Percentiles rank a stretch among this genome's conserved stretches.
These are phyloP conservation scores for Pristiophorus japonicus DNA, from an alignment of 2,113 vertebrate genomes.

Conservation along the genomic window DNA sequence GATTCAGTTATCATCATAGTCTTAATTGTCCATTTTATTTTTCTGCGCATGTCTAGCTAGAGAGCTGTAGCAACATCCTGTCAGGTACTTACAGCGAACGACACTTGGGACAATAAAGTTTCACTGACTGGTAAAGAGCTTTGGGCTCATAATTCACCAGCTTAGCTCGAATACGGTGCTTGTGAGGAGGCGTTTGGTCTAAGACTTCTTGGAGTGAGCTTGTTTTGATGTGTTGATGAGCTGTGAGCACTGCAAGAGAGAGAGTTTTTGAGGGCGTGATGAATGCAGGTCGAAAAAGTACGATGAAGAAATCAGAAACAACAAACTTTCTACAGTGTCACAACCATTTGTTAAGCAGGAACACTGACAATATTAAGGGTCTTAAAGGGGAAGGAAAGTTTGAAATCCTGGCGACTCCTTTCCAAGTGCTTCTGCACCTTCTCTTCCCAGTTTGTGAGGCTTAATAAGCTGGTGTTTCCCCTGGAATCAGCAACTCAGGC, in stretches of 20 bases:
- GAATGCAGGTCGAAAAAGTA: neutral
- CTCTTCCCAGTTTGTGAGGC: neutral
- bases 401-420: neutral
- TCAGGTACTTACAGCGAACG: slow-evolving; percentile 33
- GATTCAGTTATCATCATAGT: neutral
- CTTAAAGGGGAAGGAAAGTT: neutral
- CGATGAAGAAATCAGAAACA: neutral
- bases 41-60: neutral
- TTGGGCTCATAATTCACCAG: slow-evolving; percentile 70
- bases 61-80: neutral
- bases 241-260: slow-evolving; percentile 65
- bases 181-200: slow-evolving; percentile 52
- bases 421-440: neutral
- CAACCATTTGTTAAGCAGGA: neutral
- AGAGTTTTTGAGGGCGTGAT: neutral
- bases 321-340: neutral
- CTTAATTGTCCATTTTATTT: neutral
- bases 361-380: neutral
- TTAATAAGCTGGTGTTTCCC: neutral
- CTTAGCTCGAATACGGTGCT: slow-evolving; percentile 70
- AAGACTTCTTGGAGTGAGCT: slow-evolving; percentile 63
- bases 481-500: neutral
- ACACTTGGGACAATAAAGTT: slow-evolving; percentile 83
- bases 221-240: slow-evolving; percentile 57
- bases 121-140: slow-evolving; percentile 72